Conservation (phyloP, 2,113 vertebrate species). For the Tretioscincus oriximinensis region DNA sequence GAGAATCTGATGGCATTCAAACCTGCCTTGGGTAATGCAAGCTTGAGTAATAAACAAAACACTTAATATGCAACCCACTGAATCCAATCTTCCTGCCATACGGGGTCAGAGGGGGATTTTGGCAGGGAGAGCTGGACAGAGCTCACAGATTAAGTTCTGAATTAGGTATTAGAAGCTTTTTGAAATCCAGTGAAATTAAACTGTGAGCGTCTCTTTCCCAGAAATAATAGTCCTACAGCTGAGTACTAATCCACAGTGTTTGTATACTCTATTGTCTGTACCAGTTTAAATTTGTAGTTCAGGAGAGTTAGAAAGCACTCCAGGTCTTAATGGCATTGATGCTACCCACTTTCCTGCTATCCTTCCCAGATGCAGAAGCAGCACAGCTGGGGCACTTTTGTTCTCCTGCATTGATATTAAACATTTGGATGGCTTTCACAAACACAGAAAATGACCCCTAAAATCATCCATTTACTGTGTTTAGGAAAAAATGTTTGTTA, state of each 20-base stretch:
- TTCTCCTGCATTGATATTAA: no score
- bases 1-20: neutral
- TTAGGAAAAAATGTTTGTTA: no score
- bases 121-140: neutral
- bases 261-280: neutral
- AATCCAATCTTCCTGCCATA: slow-evolving; percentile 2
- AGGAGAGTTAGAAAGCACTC: no score
- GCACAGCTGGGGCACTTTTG: no score
- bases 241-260: rapidly evolving
- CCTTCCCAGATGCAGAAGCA: no score
- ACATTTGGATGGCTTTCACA: no score
- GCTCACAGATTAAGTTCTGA: neutral
- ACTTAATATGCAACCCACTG: neutral
- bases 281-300: neutral
- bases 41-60: slow-evolving; percentile 16
- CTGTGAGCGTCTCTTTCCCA: neutral
- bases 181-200: neutral
- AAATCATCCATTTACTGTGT: no score
- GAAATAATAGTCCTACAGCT: neutral
- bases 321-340: no score
- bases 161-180: neutral
- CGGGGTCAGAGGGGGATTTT: neutral
- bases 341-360: no score
- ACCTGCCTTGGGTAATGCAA: slow-evolving; percentile 12
- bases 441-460: no score